These are phyloP conservation scores for Corapipo altera DNA, from an alignment of 2,113 vertebrate species.

Conservation along the genomic window DNA sequence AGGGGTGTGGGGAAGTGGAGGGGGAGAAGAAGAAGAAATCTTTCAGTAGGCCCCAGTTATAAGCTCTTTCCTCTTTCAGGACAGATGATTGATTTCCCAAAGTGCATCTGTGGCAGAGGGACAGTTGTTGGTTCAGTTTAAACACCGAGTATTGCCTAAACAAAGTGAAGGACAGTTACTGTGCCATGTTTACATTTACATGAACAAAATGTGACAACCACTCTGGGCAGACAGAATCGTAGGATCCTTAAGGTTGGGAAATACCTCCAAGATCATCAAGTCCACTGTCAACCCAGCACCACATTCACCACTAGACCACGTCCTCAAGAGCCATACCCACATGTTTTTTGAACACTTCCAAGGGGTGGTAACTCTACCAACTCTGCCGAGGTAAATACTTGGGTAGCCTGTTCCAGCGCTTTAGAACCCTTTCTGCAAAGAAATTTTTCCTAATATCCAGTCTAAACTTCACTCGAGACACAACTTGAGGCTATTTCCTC, in stretches of 20 bases:
- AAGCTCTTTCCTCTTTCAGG: background rate
- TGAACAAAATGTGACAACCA: background rate
- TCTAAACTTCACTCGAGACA: background rate
- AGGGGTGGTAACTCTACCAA: background rate
- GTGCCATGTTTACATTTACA: background rate
- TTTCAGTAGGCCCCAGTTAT: background rate
- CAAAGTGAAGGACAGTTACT: background rate
- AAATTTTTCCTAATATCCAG: background rate
- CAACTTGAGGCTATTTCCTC: background rate
- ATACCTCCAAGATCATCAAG: background rate
- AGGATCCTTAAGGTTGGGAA: background rate
- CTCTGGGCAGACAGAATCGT: background rate
- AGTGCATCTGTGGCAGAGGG: background rate
- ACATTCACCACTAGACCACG: background rate
- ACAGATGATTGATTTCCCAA: background rate
- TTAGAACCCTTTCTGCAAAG: background rate
- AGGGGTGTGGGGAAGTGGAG: background rate
- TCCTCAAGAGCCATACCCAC: background rate
- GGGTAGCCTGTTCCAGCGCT: accelerated
- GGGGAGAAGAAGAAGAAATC: background rate
- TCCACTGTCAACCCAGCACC: background rate
- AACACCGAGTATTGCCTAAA: accelerated
- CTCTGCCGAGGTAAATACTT: too few relatives aligned
- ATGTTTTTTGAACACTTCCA: accelerated
- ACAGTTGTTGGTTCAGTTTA: background rate